Evolutionary conservation across 1,140 invertebrate genomes (phyloP).

Genomic region (Papilio glaucus): DNA sequence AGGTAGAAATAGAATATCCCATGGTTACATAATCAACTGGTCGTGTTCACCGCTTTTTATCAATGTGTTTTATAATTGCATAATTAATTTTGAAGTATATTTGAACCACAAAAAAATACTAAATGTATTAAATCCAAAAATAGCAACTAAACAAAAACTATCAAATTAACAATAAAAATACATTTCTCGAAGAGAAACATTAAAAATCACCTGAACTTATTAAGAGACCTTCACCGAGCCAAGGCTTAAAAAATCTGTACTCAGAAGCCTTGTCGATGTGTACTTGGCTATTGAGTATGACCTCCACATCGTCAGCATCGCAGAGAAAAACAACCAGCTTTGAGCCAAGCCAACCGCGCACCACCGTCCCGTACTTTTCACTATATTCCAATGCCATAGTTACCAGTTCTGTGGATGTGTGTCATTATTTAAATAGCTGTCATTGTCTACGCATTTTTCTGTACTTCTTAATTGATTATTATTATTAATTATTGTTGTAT

Average conservation of each 20-base stretch:
- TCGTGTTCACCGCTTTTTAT: too few species aligned
- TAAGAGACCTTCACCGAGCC: conserved; percentile 94
- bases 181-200: neutral
- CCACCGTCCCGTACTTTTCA: conserved; percentile 84
- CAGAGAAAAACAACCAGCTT: conserved; percentile 86
- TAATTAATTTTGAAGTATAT: too few species aligned
- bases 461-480: too few species aligned
- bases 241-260: conserved; percentile 94
- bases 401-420: conserved; percentile 76
- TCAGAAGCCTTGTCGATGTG: conserved; percentile 92
- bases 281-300: conserved; percentile 87
- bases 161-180: neutral
- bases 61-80: too few species aligned
- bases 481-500: too few species aligned
- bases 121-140: too few species aligned
- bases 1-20: too few species aligned
- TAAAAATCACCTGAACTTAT: conserved; percentile 87
- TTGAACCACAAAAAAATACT: too few species aligned
- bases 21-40: too few species aligned
- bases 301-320: conserved; percentile 88
- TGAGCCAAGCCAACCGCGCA: conserved; percentile 86
- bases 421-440: neutral
- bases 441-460: conserved; percentile 28
- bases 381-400: conserved; percentile 69
- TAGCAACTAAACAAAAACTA: too few species aligned